A percentile compares a stretch with the other conserved stretches of the same genome.
Conservation (phyloP, 2,888 invertebrate species). For the Gastracanthus pulcherrimus region DNA sequence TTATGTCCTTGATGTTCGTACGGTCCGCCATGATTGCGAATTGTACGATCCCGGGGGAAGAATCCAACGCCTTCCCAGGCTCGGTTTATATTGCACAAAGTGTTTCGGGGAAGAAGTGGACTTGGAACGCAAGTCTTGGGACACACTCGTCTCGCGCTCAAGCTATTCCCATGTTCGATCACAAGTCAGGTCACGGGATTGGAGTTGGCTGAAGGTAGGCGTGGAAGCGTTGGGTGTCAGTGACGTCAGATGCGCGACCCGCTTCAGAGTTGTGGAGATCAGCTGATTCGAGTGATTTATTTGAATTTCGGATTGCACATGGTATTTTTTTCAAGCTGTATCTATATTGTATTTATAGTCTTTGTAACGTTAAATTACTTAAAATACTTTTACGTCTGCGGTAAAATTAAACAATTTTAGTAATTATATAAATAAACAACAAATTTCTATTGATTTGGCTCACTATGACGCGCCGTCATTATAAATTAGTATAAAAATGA, state of each 20-base stretch:
- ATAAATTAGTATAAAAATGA: no score
- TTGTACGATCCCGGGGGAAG: neutral
- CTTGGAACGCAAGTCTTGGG: neutral
- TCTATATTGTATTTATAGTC: neutral
- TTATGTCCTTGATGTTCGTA: constrained; percentile 83
- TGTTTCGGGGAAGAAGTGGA: neutral
- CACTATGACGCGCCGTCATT: no score
- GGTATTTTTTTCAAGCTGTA: neutral
- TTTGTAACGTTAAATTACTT: neutral
- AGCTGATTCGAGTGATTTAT: constrained; percentile 45
- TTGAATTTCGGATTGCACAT: neutral
- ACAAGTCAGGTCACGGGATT: constrained; percentile 57
- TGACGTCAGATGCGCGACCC: neutral
- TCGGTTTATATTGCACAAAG: neutral
- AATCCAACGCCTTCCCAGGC: neutral
- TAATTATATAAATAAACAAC: no score
- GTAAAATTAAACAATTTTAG: no score
- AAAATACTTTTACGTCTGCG: no score
- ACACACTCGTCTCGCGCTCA: constrained; percentile 8
- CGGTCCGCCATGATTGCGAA: constrained; percentile 69
- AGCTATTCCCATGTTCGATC: constrained; percentile 53
- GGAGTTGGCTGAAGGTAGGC: constrained; percentile 28
- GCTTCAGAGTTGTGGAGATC: constrained; percentile 1
- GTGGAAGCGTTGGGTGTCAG: neutral
- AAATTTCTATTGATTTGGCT: no score